Base-by-base conservation (phyloP, 2,888 invertebrate genomes). In the Lasioglossum vierecki region DNA sequence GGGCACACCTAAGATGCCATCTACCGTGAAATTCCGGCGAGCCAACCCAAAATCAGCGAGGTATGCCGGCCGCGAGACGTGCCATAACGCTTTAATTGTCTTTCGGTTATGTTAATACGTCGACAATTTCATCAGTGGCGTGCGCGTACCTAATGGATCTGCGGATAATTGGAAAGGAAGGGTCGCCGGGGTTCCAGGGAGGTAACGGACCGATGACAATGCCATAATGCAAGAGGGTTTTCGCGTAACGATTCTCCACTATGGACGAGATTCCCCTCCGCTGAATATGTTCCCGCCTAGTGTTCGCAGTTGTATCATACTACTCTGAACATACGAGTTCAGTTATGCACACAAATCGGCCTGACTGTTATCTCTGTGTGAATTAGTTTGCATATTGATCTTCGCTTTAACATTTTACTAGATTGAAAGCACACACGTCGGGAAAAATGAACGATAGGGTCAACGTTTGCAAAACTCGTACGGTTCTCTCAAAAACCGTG, bases 81-180 rank as follows among this genome's bases (percentile, higher is more conserved):
- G 57, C 76, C 80, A 87, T 88, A 85, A 88, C 86, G 88, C 80
- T 90, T 93, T 94, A 94, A 94, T 93, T 92, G 92, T 88, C 89
- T 88, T 90, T 87, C 92, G 92, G 93, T 94, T 94, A 93, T 94
- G 93, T 93, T 93, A 94, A 94, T 94, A 92, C 89, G 90, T 77
- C 89, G 90, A 94, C 94, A 93, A 94, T 94, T 94, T 92, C 90
- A 82, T 89, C 88, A 76, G 76, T 57, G 88, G 91, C 87, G 89
- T 89, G 89, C 87, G 84, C 87, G 90, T 79, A 86, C 88, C 93
- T 94, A 94, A 94, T 94, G 93, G 94, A 92, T 92, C 93, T 91
- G 86, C 90, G 84, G 81, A 91, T 94, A 93, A 94, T 94, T 94
- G 94, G 93, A 83, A 90, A 74, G 83, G 81, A 79, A 85, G 84